These are phyloP conservation scores for Tympanoctomys barrerae DNA, from an alignment of 2,797 vertebrate species.

Conservation along the genomic window DNA sequence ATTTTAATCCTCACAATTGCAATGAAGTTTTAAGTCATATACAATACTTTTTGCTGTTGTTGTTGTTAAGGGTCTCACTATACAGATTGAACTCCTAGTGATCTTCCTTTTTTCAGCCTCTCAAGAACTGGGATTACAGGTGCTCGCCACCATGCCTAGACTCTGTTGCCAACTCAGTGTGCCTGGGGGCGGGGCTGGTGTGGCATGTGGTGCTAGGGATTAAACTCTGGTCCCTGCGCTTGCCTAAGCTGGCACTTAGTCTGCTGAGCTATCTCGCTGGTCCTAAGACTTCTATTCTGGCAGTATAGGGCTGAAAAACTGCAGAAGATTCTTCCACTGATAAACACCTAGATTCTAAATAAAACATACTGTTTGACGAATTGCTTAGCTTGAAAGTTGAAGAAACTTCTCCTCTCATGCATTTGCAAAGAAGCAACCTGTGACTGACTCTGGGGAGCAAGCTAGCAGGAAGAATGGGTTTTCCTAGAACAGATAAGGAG, in stretches of 20 bases:
- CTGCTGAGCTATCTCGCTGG: too few relatives aligned
- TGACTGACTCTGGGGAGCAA: neutral
- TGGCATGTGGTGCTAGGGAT: too few relatives aligned
- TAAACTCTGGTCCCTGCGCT: too few relatives aligned
- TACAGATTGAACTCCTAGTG: too few relatives aligned
- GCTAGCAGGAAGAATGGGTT: neutral
- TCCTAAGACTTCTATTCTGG: neutral
- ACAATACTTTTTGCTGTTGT: neutral
- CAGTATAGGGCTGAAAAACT: neutral
- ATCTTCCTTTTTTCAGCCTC: too few relatives aligned
- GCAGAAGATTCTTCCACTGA: neutral
- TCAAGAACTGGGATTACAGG: too few relatives aligned
- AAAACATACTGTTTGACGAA: neutral
- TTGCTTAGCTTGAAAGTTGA: neutral
- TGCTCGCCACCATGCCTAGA: too few relatives aligned
- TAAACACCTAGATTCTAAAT: slow-evolving; percentile 42
- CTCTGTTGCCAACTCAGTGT: too few relatives aligned
- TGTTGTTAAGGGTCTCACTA: too few relatives aligned
- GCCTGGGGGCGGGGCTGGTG: too few relatives aligned
- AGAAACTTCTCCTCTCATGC: neutral
- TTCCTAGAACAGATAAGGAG: neutral
- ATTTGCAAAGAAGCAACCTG: neutral
- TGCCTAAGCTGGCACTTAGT: too few relatives aligned
- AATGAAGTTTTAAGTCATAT: neutral
- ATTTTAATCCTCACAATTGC: neutral